phyloP scores from a whole-genome alignment of 2,888 invertebrate species.

The Saturnia pavonia region DNA sequence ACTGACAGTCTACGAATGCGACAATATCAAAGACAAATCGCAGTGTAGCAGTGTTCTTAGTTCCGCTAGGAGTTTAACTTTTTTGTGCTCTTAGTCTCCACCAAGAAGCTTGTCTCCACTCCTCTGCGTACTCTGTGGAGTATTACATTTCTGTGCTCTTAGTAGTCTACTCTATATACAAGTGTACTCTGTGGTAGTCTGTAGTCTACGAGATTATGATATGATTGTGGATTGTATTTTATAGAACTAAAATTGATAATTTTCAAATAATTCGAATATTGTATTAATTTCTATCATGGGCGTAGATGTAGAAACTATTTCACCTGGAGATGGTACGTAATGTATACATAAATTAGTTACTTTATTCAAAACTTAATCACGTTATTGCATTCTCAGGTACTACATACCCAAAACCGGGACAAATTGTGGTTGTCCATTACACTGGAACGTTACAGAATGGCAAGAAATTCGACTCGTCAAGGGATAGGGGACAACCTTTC shows the following conservation, averaged over 20 bases:
- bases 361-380: not conserved
- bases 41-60: too few relatives aligned
- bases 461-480: constrained; percentile 97
- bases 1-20: too few relatives aligned
- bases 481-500: constrained; percentile 96
- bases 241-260: not conserved
- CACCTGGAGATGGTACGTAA: constrained; percentile 66
- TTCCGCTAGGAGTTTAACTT: too few relatives aligned
- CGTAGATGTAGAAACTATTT: constrained; percentile 68
- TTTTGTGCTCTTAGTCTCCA: too few relatives aligned
- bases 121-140: too few relatives aligned
- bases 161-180: too few relatives aligned
- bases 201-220: too few relatives aligned
- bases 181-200: too few relatives aligned
- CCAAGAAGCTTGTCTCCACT: too few relatives aligned
- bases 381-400: constrained; percentile 80
- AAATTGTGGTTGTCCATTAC: constrained; percentile 98
- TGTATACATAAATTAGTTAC: not conserved
- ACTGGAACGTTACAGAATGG: constrained; percentile 95
- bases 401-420: constrained; percentile 96
- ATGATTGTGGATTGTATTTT: too few relatives aligned
- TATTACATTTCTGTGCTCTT: too few relatives aligned
- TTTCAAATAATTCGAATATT: not conserved
- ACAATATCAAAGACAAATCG: too few relatives aligned
- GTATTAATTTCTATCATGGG: constrained; percentile 52